Conservation (phyloP, 1,140 invertebrate species). For the Apis mellifera region DNA sequence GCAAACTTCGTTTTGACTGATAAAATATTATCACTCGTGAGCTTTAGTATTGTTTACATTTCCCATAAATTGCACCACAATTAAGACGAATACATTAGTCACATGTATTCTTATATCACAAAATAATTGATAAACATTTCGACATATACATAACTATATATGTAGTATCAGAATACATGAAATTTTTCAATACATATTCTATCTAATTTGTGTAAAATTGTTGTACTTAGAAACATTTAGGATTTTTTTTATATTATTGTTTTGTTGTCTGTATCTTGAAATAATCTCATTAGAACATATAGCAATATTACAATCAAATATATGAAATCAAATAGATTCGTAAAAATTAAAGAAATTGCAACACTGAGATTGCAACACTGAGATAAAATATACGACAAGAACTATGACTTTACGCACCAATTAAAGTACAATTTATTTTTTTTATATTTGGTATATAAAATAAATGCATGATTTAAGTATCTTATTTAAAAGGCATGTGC, state of each 20-base stretch:
- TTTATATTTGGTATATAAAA: slow-evolving; percentile 3
- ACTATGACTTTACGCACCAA: neutral
- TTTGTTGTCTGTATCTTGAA: neutral
- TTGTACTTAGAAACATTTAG: neutral
- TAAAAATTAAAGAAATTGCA: neutral
- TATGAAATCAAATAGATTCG: neutral
- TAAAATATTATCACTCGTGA: slow-evolving; percentile 7
- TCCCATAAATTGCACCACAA: slow-evolving; percentile 32
- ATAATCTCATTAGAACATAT: neutral
- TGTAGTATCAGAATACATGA: neutral
- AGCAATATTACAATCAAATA: neutral
- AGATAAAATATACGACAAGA: neutral
- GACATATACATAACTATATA: neutral
- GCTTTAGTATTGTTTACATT: slow-evolving; percentile 7
- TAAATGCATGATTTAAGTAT: slow-evolving; percentile 4
- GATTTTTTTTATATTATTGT: neutral
- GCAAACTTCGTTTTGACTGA: slow-evolving; percentile 17
- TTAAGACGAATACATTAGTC: slow-evolving; percentile 25
- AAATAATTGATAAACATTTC: slow-evolving; percentile 19
- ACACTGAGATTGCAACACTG: neutral
- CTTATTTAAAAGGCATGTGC: neutral
- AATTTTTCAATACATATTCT: slow-evolving; percentile 1
- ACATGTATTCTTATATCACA: slow-evolving; percentile 47
- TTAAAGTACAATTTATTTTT: neutral
- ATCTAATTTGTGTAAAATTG: neutral